Conservation (phyloP, 2,888 invertebrate genomes). For the Pseudoips prasinana region DNA sequence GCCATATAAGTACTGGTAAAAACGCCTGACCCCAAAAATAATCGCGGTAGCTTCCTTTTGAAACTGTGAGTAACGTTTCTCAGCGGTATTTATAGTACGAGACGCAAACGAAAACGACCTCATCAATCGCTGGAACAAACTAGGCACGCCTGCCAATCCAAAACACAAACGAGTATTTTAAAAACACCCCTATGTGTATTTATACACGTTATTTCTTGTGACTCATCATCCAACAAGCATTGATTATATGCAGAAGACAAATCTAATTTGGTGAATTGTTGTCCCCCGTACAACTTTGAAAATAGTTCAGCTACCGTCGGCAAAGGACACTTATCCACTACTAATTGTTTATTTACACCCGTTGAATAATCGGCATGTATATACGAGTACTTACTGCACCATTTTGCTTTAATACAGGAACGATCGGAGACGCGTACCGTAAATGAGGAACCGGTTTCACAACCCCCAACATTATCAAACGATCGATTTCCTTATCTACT, state of each 20-base stretch:
- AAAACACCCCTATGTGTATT: constrained; percentile 14
- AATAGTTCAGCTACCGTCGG: constrained; percentile 19
- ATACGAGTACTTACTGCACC: not conserved
- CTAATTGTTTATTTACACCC: constrained; percentile 14
- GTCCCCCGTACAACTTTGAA: constrained; percentile 17
- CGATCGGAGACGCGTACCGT: not conserved
- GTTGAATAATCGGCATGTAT: not conserved
- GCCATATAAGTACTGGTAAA: constrained; percentile 5
- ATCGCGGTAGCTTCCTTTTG: constrained; percentile 2
- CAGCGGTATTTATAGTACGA: not conserved
- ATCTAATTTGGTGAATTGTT: constrained; percentile 15
- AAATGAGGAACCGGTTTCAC: not conserved
- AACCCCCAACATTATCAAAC: not conserved
- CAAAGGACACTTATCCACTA: constrained; percentile 20
- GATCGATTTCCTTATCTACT: not conserved
- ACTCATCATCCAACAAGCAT: constrained; percentile 9
- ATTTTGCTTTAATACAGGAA: not conserved
- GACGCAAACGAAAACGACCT: not conserved
- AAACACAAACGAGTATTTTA: constrained; percentile 5
- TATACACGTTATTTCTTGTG: constrained; percentile 11
- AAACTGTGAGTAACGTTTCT: not conserved
- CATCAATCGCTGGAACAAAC: constrained; percentile 14
- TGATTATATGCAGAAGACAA: constrained; percentile 16
- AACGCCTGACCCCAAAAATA: constrained; percentile 1
- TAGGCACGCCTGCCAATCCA: constrained; percentile 6